Percentiles rank a stretch among this genome's conserved stretches.
phyloP scores from a whole-genome alignment of 2,888 invertebrate genomes.

The Drosophila colorata region DNA sequence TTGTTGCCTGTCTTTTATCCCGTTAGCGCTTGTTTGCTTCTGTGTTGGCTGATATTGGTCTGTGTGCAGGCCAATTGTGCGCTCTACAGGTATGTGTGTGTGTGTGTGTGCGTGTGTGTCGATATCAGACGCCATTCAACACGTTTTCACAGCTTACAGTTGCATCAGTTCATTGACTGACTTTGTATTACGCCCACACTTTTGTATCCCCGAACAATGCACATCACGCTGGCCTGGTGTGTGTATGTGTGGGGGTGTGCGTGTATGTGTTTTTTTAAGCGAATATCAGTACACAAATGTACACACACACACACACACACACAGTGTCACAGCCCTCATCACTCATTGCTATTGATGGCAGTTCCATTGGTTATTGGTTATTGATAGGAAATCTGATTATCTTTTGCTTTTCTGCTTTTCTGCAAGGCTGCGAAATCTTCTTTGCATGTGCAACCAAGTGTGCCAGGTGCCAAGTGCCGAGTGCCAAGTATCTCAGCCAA shows the following conservation, averaged over 20 bases:
- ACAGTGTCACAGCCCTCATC: conserved; percentile 27
- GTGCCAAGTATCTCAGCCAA: neutral
- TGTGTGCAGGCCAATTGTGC: conserved; percentile 39
- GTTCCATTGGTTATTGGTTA: conserved; percentile 66
- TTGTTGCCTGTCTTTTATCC: conserved; percentile 37
- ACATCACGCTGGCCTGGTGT: conserved; percentile 20
- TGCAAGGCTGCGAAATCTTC: conserved; percentile 40
- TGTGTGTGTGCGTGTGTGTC: conserved; percentile 1
- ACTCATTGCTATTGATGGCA: conserved; percentile 37
- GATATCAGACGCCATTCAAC: conserved; percentile 40
- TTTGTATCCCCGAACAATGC: conserved; percentile 49
- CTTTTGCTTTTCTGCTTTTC: conserved; percentile 32
- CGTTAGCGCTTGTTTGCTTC: conserved; percentile 18
- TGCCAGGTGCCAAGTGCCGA: conserved; percentile 7
- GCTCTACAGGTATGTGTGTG: conserved; percentile 29
- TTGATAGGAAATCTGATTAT: conserved; percentile 71
- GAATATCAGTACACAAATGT: conserved; percentile 24
- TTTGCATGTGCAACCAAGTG: conserved; percentile 53
- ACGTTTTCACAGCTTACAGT: conserved; percentile 59
- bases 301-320: neutral
- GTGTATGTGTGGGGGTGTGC: conserved; percentile 5
- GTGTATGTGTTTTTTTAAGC: conserved; percentile 15
- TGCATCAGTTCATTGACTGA: conserved; percentile 66
- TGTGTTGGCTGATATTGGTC: conserved; percentile 30
- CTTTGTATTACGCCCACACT: conserved; percentile 35